These are phyloP conservation scores for Oplegnathus fasciatus DNA, from an alignment of 2,113 vertebrate genomes.

Conservation along the genomic window DNA sequence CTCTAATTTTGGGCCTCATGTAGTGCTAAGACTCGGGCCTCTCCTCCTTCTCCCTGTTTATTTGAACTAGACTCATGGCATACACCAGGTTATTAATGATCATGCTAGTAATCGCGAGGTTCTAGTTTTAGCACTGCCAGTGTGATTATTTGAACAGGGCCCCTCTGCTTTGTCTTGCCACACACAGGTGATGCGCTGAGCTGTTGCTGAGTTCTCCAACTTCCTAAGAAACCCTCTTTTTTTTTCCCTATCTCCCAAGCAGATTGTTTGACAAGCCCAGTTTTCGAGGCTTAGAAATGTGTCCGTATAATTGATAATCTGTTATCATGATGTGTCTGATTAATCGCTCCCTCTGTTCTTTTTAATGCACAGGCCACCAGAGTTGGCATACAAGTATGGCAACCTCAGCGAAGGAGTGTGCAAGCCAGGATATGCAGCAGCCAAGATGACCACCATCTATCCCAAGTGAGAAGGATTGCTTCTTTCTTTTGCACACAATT, in stretches of 20 bases:
- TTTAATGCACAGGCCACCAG: constrained; percentile 85
- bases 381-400: constrained; percentile 91
- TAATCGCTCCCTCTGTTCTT: constrained; percentile 49
- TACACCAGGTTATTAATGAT: constrained; percentile 82
- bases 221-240: constrained; percentile 28
- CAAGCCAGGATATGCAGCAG: constrained; percentile 93
- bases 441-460: constrained; percentile 95
- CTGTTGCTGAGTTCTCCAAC: constrained; percentile 51
- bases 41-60: constrained; percentile 77
- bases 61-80: constrained; percentile 79
- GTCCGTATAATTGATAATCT: constrained; percentile 46
- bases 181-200: constrained; percentile 57
- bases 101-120: constrained; percentile 65
- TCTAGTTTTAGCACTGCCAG: constrained; percentile 53
- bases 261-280: constrained; percentile 66
- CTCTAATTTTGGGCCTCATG: constrained; percentile 58
- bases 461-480: constrained; percentile 90
- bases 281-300: constrained; percentile 45
- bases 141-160: constrained; percentile 79
- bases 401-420: constrained; percentile 94
- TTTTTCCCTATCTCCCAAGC: constrained; percentile 31
- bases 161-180: constrained; percentile 68
- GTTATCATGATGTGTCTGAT: constrained; percentile 55
- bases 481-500: background rate
- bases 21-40: constrained; percentile 26